phyloP scores from a whole-genome alignment of 2,113 vertebrate species.

The Ictalurus punctatus region DNA sequence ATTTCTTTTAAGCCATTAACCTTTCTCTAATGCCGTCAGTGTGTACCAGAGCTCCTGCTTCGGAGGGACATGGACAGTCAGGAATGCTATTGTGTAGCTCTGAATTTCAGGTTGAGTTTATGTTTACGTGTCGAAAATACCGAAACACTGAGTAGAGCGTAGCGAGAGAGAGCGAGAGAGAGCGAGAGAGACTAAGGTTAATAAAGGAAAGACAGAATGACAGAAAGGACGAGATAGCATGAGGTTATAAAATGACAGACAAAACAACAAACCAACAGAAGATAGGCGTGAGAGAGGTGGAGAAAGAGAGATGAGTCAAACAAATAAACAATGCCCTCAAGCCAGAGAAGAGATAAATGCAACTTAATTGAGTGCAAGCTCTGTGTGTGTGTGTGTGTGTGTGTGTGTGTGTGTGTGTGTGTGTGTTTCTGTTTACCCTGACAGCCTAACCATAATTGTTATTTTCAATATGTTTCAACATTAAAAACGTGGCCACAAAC shows the following conservation, averaged over 20 bases:
- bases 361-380: conserved; percentile 3
- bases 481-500: neutral
- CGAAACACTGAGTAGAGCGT: no score
- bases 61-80: neutral
- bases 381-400: neutral
- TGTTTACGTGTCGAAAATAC: no score
- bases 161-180: neutral
- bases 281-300: neutral
- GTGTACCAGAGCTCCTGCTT: neutral
- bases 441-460: neutral
- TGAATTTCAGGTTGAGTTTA: no score
- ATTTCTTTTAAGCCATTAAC: neutral
- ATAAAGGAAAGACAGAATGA: neutral
- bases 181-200: neutral
- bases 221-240: neutral
- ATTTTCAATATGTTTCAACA: neutral
- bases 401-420: neutral
- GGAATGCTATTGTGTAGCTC: neutral
- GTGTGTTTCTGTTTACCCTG: neutral
- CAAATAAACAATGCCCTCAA: neutral
- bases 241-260: neutral
- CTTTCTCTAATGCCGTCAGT: neutral
- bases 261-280: neutral
- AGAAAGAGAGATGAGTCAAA: neutral
- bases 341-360: neutral